Base-by-base conservation (phyloP, 2,797 vertebrate species). In the Parambassis ranga region DNA sequence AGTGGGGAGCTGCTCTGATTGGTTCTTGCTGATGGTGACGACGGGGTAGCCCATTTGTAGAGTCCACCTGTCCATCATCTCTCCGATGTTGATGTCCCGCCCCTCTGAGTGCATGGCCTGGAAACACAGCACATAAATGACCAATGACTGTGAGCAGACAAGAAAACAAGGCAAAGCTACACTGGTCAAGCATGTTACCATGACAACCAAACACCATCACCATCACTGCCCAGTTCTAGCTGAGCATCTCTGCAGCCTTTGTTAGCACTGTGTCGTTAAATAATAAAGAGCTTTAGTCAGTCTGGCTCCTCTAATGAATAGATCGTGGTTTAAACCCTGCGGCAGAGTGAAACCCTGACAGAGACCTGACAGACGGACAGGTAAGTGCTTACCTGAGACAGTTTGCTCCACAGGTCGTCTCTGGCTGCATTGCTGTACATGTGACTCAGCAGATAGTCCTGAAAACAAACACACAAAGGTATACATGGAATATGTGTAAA, bases 31-130 rank as follows among this genome's bases (percentile, higher is more conserved):
- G 87, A 99, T 92, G 82, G 95, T 97, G 57, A 99, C 89, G 27
- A 99, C 94, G 6, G 97, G 97, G 81, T 98, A 98, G 30, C 97
- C 97, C 97, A 97, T 98, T 75, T 99, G 97, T 10, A 98, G 92
- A 8, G 97, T 99, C 97, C 97, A 99, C 47, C 94, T 92, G 90
- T 98, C 96, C 97, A 99, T 99, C 74, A 99, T 95, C 77, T 94
- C 92, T 32, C 95, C 94, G 20, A 99, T 93, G 87, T 97, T 94
- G 56, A 98, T 94, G 84, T 94, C 93, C 84, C 94, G 95, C 62
- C 97, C 96, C 86, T 95, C 94, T 16, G 92, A 94, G 76, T 84
- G 94, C 92, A 98, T 93, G 70, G 95, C 95, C 97, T 98, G 63
- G 3, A 8, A 11, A 44, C 2, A 38, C 10, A 53, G 11, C 3